Evolutionary conservation across 2,797 vertebrate species (phyloP).

Genomic region (Pseudochaenichthys georgianus): DNA sequence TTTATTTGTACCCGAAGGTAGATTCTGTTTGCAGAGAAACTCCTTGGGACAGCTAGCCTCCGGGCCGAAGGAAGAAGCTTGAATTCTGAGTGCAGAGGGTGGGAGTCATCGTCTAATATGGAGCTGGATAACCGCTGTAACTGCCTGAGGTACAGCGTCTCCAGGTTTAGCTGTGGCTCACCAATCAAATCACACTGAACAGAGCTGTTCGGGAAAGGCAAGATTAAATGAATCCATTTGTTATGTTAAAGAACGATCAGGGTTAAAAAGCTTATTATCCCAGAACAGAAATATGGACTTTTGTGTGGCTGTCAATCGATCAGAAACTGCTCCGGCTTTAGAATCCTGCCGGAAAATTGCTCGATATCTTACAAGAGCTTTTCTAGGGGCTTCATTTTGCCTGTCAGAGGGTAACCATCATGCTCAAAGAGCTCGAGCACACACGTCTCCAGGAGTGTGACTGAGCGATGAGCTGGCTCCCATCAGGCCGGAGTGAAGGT

Average conservation of each 20-base stretch:
- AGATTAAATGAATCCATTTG: neutral
- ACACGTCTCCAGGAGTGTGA: conserved; percentile 69
- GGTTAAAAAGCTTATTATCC: neutral
- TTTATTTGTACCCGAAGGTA: no score
- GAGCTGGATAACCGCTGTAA: no score
- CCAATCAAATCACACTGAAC: neutral
- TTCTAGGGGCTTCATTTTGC: conserved; percentile 19
- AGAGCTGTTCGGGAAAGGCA: neutral
- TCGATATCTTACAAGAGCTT: conserved; percentile 30
- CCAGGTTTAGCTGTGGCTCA: no score
- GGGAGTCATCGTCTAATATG: no score
- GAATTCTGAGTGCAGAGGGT: no score
- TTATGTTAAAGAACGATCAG: neutral
- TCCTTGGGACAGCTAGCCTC: no score
- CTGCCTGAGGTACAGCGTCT: no score
- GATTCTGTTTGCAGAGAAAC: no score
- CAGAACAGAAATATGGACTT: neutral
- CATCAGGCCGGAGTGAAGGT: conserved; percentile 58
- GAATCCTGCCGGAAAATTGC: conserved; percentile 22
- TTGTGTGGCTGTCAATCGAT: conserved; percentile 11
- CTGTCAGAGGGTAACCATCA: conserved; percentile 47
- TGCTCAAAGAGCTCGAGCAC: conserved; percentile 42
- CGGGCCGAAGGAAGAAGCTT: no score
- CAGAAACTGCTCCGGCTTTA: conserved; percentile 6
- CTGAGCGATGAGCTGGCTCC: conserved; percentile 67